Percentiles rank a stretch among this genome's conserved stretches.
Evolutionary conservation across 1,140 invertebrate species (phyloP).

Genomic region (Aphelinus certus): DNA sequence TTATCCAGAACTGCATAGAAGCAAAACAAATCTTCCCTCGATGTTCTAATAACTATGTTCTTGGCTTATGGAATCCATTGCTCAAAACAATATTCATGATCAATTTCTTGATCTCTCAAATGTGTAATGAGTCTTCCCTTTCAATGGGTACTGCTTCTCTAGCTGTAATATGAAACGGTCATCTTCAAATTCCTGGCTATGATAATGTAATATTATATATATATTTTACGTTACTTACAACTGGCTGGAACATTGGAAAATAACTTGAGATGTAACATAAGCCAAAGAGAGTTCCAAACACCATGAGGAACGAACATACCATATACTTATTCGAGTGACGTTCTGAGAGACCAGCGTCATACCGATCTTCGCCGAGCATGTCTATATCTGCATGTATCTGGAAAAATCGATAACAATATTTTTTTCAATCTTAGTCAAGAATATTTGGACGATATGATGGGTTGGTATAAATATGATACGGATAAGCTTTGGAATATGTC

Average conservation of each 20-base stretch:
- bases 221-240: conserved; percentile 23
- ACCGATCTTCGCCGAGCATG: conserved; percentile 18
- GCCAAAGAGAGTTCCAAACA: conserved; percentile 1
- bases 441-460: too few species aligned
- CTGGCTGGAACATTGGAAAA: conserved; percentile 17
- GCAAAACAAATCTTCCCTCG: too few species aligned
- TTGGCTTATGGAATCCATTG: too few species aligned
- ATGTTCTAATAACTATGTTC: too few species aligned
- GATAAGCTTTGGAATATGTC: too few species aligned
- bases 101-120: conserved; percentile 16
- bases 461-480: too few species aligned
- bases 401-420: background rate
- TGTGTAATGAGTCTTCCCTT: conserved; percentile 18
- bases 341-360: background rate
- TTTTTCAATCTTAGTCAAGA: too few species aligned
- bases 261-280: background rate
- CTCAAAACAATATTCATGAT: background rate
- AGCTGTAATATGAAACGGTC: conserved; percentile 20
- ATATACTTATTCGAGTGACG: background rate
- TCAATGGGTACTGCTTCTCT: conserved; percentile 36
- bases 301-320: background rate
- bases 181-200: background rate
- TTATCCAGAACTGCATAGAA: too few species aligned
- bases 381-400: conserved; percentile 28
- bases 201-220: background rate